Conservation (phyloP, 1,140 invertebrate species). For the Lordiphosa stackelbergi region DNA sequence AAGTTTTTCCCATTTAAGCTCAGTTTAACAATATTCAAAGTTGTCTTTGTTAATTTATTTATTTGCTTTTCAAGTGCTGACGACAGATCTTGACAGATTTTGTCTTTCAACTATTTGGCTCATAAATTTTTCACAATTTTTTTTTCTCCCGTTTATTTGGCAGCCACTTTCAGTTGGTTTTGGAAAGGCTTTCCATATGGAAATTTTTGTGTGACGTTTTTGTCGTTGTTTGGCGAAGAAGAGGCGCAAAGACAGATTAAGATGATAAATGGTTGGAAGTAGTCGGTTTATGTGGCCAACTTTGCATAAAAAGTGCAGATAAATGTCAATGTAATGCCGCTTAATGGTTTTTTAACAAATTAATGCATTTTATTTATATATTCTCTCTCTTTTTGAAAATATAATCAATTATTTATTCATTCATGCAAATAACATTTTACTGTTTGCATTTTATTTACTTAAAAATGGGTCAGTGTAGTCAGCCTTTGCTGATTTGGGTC, state of each 20-base stretch:
- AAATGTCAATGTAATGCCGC: neutral
- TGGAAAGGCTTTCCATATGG: constrained; percentile 11
- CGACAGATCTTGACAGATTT: constrained; percentile 5
- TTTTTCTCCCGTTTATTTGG: neutral
- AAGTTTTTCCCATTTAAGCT: too few species aligned
- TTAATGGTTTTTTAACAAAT: neutral
- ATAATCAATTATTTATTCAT: constrained; percentile 9
- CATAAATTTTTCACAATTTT: constrained; percentile 10
- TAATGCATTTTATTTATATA: neutral
- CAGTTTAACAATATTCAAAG: neutral
- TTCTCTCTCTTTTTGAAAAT: neutral
- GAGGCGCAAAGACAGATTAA: constrained; percentile 5
- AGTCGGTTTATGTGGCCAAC: constrained; percentile 5
- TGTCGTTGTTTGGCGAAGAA: neutral
- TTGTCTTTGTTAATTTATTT: constrained; percentile 9
- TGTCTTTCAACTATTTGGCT: constrained; percentile 3
- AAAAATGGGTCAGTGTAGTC: constrained; percentile 63
- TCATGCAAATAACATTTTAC: constrained; percentile 23
- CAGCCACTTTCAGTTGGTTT: constrained; percentile 4
- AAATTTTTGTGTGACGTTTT: constrained; percentile 8
- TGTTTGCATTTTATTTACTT: constrained; percentile 6
- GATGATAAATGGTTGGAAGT: constrained; percentile 8
- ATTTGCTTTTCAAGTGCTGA: constrained; percentile 7
- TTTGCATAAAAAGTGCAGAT: neutral
- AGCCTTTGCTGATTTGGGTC: constrained; percentile 58